Base-by-base conservation (phyloP, 2,113 vertebrate species). In the Amphilophus citrinellus region DNA sequence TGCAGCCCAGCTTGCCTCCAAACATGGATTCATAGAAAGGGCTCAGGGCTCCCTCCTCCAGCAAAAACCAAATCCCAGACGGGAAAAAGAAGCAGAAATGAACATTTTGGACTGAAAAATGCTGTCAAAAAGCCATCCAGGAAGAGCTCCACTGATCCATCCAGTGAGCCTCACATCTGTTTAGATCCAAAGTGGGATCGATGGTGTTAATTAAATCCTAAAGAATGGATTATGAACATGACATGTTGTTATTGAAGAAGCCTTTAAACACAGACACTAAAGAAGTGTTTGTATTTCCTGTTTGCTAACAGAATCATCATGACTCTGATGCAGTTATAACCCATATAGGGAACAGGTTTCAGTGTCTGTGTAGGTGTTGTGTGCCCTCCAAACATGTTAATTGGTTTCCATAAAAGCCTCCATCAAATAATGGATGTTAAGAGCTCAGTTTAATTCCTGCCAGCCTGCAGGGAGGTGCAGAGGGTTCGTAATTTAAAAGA, bases 281-380 rank as follows among this genome's bases (percentile, higher is more conserved):
- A 86, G 77, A 8, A n/a, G 50, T 75, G 60, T 82, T 75, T 61
- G 77, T 61, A 77, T 86, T 84, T 59, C 47, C 47, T 50, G 11
- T 18, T 47, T 47, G 5, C 47, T 1, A 17, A 11, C 10, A 53
- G 24, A 18, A 53, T 73, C 24, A 18, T 53, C 3, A 71, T 47
- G 30, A 27, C 5, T 50, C 10, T 71, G 50, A 24, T 50, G 65
- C 42, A 30, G 65, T 17, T 17, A 10, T 68, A 50, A 71, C 42
- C 15, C 44, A 14, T 13, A n/a, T 14, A n/a, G 32, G 6, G 30
- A n/a, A 10, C 18, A 73, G 68, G 68, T 27, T 32, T 53, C 47
- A 5, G 44, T 53, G 47, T n/a, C 44, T 32, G 47, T 53, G 57
- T 57, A 58, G n/a, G n/a, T 2, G 5, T 81, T 24, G 3, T 35